Percentiles rank a stretch among this genome's conserved stretches.
phyloP scores from a whole-genome alignment of 2,797 vertebrate genomes.

The Craterocephalus amniculus region DNA sequence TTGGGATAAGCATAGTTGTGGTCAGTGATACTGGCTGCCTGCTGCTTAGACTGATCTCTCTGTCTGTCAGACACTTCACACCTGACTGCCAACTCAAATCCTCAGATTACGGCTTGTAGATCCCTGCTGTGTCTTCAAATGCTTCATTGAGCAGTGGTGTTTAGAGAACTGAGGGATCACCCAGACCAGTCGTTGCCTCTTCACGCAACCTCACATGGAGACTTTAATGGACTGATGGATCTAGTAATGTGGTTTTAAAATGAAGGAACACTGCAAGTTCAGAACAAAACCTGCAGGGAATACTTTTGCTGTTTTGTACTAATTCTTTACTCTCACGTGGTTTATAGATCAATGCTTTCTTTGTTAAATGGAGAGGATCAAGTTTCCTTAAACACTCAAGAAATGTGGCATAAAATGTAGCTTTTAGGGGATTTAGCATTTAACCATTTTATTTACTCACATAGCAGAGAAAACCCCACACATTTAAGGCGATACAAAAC shows the following conservation, averaged over 20 bases:
- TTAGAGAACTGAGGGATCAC: slow-evolving; percentile 25
- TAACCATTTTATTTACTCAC: slow-evolving; percentile 32
- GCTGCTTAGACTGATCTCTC: slow-evolving; percentile 52
- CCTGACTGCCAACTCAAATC: slow-evolving; percentile 62
- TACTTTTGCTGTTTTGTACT: slow-evolving; percentile 6
- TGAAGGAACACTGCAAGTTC: slow-evolving; percentile 3
- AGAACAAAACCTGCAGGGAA: slow-evolving; percentile 1
- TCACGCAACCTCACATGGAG: slow-evolving; percentile 16
- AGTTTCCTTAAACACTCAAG: slow-evolving; percentile 42
- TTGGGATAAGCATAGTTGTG: slow-evolving; percentile 31
- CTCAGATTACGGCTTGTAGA: slow-evolving; percentile 53
- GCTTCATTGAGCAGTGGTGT: slow-evolving; percentile 48
- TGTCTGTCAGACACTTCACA: slow-evolving; percentile 65
- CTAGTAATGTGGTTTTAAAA: slow-evolving; percentile 21
- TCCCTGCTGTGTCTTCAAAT: slow-evolving; percentile 54
- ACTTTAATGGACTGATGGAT: slow-evolving; percentile 46
- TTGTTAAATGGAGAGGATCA: no score
- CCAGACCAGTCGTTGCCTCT: slow-evolving; percentile 33
- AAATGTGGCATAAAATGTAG: slow-evolving; percentile 30
- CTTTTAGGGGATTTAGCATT: not conserved
- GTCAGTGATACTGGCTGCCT: slow-evolving; percentile 50
- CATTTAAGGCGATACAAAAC: not conserved
- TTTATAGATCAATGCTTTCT: slow-evolving; percentile 5
- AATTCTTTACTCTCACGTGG: slow-evolving; percentile 1
- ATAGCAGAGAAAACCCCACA: slow-evolving; percentile 2